phyloP scores from a whole-genome alignment of 2,888 invertebrate species.

The Stenichneumon culpator region DNA sequence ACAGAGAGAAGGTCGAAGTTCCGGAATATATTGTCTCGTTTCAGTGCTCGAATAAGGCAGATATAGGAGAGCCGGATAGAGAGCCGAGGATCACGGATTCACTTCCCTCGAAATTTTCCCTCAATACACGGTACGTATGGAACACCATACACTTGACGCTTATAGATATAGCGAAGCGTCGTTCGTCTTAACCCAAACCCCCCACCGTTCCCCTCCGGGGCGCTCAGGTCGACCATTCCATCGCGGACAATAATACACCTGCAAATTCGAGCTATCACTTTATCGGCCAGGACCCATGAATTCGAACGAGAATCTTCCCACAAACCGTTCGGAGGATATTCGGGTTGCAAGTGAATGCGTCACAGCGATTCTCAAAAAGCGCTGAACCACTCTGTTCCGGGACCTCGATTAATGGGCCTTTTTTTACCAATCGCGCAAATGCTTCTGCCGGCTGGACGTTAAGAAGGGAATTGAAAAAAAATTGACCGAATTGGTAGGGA shows the following conservation, averaged over 20 bases:
- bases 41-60: conserved; percentile 65
- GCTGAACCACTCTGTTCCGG: not conserved
- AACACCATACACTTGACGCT: not conserved
- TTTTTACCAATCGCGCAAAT: conserved; percentile 31
- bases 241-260: conserved; percentile 50
- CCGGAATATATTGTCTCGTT: conserved; percentile 69
- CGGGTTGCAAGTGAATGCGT: not conserved
- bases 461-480: conserved; percentile 25
- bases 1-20: conserved; percentile 63
- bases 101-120: conserved; percentile 44
- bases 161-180: conserved; percentile 10
- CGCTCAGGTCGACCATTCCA: conserved; percentile 15
- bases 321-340: conserved; percentile 41
- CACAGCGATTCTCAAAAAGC: conserved; percentile 16
- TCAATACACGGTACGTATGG: conserved; percentile 7
- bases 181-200: no score
- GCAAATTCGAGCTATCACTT: conserved; percentile 52
- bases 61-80: conserved; percentile 46
- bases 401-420: no score
- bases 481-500: not conserved
- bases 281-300: conserved; percentile 34
- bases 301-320: conserved; percentile 41
- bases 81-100: conserved; percentile 64
- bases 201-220: no score
- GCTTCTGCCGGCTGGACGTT: not conserved